Percentiles rank a stretch among this genome's conserved stretches.
Evolutionary conservation across 2,113 vertebrate species (phyloP).

Genomic region (Dromiciops gliroides): DNA sequence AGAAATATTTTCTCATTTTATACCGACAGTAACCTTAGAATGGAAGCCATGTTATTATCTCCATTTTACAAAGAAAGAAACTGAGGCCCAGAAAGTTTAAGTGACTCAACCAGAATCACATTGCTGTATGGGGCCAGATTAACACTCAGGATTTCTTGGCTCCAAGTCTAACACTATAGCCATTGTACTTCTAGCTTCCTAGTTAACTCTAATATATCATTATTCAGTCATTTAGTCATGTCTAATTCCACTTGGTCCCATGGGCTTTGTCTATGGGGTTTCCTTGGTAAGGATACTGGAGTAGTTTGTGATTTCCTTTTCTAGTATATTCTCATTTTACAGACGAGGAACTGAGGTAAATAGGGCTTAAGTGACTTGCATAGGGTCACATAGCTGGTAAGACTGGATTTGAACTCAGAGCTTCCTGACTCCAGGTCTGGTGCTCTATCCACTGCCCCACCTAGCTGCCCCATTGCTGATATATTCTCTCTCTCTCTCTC

Average conservation of each 20-base stretch:
- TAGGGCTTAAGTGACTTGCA: too few relatives aligned
- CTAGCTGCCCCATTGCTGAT: neutral
- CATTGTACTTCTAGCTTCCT: neutral
- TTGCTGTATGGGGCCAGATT: neutral
- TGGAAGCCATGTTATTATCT: neutral
- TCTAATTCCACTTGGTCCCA: neutral
- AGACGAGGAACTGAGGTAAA: neutral
- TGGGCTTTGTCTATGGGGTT: neutral
- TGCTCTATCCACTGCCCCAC: neutral
- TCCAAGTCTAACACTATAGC: neutral
- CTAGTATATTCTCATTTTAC: neutral
- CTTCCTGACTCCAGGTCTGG: neutral
- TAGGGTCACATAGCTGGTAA: neutral
- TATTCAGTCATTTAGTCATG: neutral
- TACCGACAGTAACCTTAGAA: neutral
- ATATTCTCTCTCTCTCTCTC: neutral
- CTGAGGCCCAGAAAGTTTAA: neutral
- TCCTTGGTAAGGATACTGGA: neutral
- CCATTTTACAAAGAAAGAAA: neutral
- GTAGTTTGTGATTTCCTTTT: neutral
- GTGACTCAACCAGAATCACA: neutral
- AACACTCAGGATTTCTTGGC: neutral
- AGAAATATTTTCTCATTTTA: conserved; percentile 3
- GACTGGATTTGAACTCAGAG: neutral
- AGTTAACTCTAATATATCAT: neutral